These are phyloP conservation scores for Seriola quinqueradiata DNA, from an alignment of 2,113 vertebrate genomes.

Conservation along the genomic window DNA sequence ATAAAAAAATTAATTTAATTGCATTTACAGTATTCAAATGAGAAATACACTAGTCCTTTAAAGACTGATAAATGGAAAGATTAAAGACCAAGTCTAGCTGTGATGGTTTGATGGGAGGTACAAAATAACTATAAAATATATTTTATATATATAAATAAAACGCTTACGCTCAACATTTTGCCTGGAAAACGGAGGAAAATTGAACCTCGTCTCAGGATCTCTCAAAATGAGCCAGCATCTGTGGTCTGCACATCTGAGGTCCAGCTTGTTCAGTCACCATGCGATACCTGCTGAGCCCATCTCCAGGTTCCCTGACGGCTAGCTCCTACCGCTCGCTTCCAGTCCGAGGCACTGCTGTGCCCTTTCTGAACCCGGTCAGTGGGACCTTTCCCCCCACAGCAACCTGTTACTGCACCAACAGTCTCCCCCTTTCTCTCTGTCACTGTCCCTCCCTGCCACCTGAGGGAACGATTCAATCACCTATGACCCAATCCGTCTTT, in stretches of 20 bases:
- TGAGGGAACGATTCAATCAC: constrained; percentile 75
- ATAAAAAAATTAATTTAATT: no score
- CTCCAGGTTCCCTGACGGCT: constrained; percentile 34
- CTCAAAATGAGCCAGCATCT: constrained; percentile 34
- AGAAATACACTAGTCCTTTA: neutral
- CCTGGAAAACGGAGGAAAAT: neutral
- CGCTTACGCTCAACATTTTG: neutral
- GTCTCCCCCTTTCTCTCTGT: constrained; percentile 58
- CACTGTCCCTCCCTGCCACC: constrained; percentile 67
- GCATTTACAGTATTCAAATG: no score
- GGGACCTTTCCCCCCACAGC: constrained; percentile 40
- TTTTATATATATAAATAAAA: neutral
- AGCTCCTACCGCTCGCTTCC: constrained; percentile 26
- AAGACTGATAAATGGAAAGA: neutral
- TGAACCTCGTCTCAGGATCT: constrained; percentile 8
- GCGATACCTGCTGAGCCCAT: constrained; percentile 61
- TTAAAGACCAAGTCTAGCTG: neutral
- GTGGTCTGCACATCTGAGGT: constrained; percentile 34
- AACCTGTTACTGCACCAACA: constrained; percentile 63
- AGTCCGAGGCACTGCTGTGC: constrained; percentile 41
- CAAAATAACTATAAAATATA: neutral
- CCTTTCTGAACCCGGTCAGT: constrained; percentile 53
- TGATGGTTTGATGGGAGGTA: neutral
- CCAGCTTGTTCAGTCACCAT: constrained; percentile 40
- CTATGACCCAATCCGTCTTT: constrained; percentile 77